Evolutionary conservation across 1,140 invertebrate genomes (phyloP), one percentile per base, ranked within the genome.

Genomic region (Neodiprion fabricii): DNA sequence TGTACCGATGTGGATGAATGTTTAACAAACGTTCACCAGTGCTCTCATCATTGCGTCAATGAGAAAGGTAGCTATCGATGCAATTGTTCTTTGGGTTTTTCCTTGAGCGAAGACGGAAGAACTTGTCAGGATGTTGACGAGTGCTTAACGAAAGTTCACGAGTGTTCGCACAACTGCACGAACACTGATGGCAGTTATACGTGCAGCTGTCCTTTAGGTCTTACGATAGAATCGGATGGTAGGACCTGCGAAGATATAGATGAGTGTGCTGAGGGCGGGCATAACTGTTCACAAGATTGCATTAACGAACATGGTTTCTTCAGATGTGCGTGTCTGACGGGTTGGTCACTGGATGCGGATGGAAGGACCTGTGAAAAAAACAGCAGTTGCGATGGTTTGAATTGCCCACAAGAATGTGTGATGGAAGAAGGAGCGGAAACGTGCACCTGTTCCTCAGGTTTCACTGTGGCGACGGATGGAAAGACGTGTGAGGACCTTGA

Each of bases 401-500:
- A 82, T 17, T 90, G 89, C 70, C 79, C 80, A 2, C 89, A 89
- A 71, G 79, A 82, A 14, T 90, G 90, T 76, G 80, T 85, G 21
- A 90, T 91, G 76, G 87, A 85, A 7, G 82, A 86, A 48, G 90
- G 90, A 7, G 82, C 80, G n/a, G 88, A 83, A 75, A 87, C 84
- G 68, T 90, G 89, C 73, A 77, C 83, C 61, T 90, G 88, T 78
- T 80, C 83, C 71, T 10, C 10, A 2, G 84, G 85, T 7, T 85
- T 80, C 47, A 1, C 74, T 5, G 17, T 86, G 9, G 61, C 78
- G 8, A 74, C 76, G 0, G 82, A 86, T 73, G 80, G 74, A 11
- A 80, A 66, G n/a, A 83, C 79, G 0, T 85, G 84, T 70, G 21
- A 80, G 89, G 94, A 97, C 85, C 90, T 95, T 10, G 92, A 97